phyloP scores from a whole-genome alignment of 2,888 invertebrate species.

The Netelia virgata region DNA sequence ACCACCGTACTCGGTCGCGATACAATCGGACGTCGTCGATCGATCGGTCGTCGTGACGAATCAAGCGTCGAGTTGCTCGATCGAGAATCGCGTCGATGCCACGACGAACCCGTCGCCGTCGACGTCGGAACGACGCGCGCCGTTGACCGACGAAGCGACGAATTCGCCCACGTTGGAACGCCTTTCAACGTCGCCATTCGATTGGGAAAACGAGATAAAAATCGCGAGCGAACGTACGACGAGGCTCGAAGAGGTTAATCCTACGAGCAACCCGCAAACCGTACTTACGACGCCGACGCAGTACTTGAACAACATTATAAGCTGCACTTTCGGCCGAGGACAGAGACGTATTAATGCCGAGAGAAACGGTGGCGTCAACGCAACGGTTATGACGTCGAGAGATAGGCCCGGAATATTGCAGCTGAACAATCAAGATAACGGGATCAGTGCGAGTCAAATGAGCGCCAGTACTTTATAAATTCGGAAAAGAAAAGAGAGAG shows the following conservation, averaged over 20 bases:
- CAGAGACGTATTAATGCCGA: slow-evolving; percentile 55
- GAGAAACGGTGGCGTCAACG: slow-evolving; percentile 24
- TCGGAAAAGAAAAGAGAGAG: no score
- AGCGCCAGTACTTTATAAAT: slow-evolving; percentile 49
- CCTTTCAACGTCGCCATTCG: slow-evolving; percentile 6
- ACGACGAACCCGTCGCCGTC: slow-evolving; percentile 4
- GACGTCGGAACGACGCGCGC: slow-evolving; percentile 8
- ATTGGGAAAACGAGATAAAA: slow-evolving; percentile 61
- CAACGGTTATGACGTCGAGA: slow-evolving; percentile 28
- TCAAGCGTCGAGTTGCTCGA: slow-evolving; percentile 1
- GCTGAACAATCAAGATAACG: slow-evolving; percentile 41
- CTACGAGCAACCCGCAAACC: slow-evolving; percentile 42
- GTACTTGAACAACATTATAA: slow-evolving; percentile 70
- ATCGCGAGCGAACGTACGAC: slow-evolving; percentile 40
- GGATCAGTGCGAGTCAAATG: slow-evolving; percentile 17
- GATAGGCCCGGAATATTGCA: slow-evolving; percentile 41
- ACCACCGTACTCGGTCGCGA: slow-evolving; percentile 74
- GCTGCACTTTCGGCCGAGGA: slow-evolving; percentile 68
- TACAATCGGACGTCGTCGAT: slow-evolving; percentile 58
- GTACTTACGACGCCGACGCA: slow-evolving; percentile 64
- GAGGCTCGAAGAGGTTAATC: slow-evolving; percentile 25
- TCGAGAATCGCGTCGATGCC: slow-evolving; percentile 13
- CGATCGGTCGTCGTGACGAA: slow-evolving; percentile 20
- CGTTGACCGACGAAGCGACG: slow-evolving; percentile 44
- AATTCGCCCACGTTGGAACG: slow-evolving; percentile 41